These are phyloP conservation scores for Hermetia illucens DNA, from an alignment of 1,140 invertebrate genomes.

Conservation along the genomic window DNA sequence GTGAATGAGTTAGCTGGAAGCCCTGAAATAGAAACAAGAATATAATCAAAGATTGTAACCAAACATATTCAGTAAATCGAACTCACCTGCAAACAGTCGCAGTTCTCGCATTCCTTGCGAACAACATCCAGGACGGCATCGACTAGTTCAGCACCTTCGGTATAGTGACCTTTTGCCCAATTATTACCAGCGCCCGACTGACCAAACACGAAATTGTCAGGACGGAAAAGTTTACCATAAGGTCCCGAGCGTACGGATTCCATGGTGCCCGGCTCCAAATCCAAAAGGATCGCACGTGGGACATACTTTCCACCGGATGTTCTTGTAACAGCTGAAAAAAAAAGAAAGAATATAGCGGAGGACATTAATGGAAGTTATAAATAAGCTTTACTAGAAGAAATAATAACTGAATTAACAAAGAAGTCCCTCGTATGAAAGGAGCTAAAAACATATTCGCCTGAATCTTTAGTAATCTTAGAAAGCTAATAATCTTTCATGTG, in stretches of 20 bases:
- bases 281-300: constrained; percentile 60
- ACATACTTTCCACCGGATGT: constrained; percentile 54
- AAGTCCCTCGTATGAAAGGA: no score
- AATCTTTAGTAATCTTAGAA: no score
- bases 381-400: no score
- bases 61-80: neutral
- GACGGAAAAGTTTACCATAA: constrained; percentile 58
- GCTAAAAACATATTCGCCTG: no score
- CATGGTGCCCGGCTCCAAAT: constrained; percentile 64
- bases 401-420: no score
- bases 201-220: constrained; percentile 58
- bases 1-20: constrained; percentile 61
- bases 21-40: constrained; percentile 58
- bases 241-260: constrained; percentile 55
- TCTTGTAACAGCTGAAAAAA: constrained; percentile 21
- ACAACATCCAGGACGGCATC: constrained; percentile 68
- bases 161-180: constrained; percentile 61
- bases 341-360: no score
- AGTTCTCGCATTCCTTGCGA: constrained; percentile 58
- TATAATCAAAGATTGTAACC: neutral
- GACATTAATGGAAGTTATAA: no score
- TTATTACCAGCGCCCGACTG: constrained; percentile 37
- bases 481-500: no score
- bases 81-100: constrained; percentile 47
- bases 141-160: constrained; percentile 58